Conservation (phyloP, 2,888 invertebrate species). For the Drosophila atripex region DNA sequence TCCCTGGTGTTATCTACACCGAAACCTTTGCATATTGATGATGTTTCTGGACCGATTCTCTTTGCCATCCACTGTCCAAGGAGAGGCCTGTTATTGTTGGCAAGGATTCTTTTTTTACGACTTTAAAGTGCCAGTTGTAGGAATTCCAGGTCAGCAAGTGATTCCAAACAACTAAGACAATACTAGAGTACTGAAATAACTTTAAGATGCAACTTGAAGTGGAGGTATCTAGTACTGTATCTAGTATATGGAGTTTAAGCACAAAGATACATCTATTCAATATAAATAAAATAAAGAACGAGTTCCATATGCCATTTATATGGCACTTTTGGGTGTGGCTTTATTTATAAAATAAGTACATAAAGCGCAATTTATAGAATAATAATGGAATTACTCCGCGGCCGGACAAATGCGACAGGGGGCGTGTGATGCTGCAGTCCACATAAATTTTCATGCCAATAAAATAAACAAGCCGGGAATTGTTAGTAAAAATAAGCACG, state of each 20-base stretch:
- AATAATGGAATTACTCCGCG: background rate
- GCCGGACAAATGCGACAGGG: conserved; percentile 11
- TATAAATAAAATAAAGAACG: too few species aligned
- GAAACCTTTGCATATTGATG: conserved; percentile 73
- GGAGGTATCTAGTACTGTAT: background rate
- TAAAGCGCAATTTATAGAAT: conserved; percentile 26
- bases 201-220: background rate
- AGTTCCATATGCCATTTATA: too few species aligned
- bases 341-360: conserved; percentile 59
- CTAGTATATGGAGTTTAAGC: too few species aligned
- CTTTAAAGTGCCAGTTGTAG: conserved; percentile 47
- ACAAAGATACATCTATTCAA: too few species aligned
- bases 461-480: conserved; percentile 78
- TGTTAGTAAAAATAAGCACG: conserved; percentile 72
- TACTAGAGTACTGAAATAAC: background rate
- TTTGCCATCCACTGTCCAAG: conserved; percentile 12
- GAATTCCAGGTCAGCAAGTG: background rate
- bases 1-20: conserved; percentile 3
- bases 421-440: conserved; percentile 32
- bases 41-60: conserved; percentile 50
- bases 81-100: conserved; percentile 25
- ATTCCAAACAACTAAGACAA: background rate
- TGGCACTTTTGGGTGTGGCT: background rate
- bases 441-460: conserved; percentile 80
- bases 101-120: conserved; percentile 9